These are phyloP conservation scores for Hemibagrus wyckioides DNA, from an alignment of 2,113 vertebrate genomes.

Conservation along the genomic window DNA sequence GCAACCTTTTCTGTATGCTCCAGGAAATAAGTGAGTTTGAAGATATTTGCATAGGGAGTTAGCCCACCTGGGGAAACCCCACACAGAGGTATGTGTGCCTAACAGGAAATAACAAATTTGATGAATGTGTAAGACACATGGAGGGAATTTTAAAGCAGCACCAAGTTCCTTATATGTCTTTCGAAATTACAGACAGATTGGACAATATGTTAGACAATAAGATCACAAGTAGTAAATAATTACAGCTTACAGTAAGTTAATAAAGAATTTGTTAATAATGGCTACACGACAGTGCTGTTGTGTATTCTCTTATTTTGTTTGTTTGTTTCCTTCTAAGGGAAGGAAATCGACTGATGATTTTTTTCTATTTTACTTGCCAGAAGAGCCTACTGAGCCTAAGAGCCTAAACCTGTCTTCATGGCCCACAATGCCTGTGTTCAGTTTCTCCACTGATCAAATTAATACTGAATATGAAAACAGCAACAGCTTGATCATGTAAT, in stretches of 20 bases:
- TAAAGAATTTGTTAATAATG: background rate
- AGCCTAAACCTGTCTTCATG: background rate
- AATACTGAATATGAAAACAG: background rate
- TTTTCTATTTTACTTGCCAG: background rate
- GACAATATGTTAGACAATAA: no score
- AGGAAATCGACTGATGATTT: background rate
- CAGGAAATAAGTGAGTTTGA: slow-evolving; percentile 37
- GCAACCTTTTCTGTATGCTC: background rate
- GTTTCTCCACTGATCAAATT: background rate
- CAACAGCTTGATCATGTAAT: background rate
- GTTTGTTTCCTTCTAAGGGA: background rate
- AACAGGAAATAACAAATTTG: slow-evolving; percentile 14
- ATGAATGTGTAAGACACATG: background rate
- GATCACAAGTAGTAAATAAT: background rate
- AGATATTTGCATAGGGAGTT: slow-evolving; percentile 31
- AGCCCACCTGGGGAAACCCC: slow-evolving; percentile 43
- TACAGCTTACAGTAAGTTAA: background rate
- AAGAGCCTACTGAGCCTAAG: background rate
- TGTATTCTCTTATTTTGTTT: background rate
- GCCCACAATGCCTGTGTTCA: background rate
- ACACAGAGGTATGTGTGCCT: background rate
- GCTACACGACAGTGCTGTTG: background rate
- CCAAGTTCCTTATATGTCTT: slow-evolving; percentile 29
- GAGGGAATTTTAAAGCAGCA: slow-evolving; percentile 41
- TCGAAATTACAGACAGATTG: background rate